phyloP scores from a whole-genome alignment of 2,888 invertebrate genomes.

The Marasmarcha lunaedactyla region DNA sequence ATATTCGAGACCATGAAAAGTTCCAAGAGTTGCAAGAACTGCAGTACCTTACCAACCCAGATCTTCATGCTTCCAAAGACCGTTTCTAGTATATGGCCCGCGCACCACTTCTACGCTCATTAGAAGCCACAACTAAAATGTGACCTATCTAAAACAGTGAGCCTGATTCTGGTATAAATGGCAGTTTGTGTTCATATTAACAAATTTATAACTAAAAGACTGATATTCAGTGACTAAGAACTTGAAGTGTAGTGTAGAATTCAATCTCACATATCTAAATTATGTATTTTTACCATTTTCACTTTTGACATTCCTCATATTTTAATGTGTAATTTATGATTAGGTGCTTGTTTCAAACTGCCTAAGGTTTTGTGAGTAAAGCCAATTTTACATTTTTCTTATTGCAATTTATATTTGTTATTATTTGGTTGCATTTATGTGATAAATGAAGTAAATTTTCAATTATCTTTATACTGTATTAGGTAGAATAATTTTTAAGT shows the following conservation, averaged over 20 bases:
- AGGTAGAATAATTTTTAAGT: too few species aligned
- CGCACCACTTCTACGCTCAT: conserved; percentile 60
- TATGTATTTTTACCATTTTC: not conserved
- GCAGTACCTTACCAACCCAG: conserved; percentile 85
- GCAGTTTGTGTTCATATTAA: conserved; percentile 28
- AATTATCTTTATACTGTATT: too few species aligned
- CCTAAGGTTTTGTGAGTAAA: not conserved
- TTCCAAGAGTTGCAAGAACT: conserved; percentile 92
- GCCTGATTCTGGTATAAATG: not conserved
- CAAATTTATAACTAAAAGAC: conserved; percentile 34
- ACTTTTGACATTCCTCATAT: not conserved
- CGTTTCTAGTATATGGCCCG: conserved; percentile 85
- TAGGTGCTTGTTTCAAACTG: not conserved
- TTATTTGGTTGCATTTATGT: too few species aligned
- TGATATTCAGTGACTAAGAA: conserved; percentile 32
- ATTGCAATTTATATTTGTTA: too few species aligned
- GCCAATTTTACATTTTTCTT: not conserved
- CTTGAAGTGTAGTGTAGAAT: conserved; percentile 1
- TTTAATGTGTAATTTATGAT: not conserved
- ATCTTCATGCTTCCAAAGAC: conserved; percentile 82
- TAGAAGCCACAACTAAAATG: conserved; percentile 63
- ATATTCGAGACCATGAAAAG: conserved; percentile 94
- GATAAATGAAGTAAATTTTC: too few species aligned
- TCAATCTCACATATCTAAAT: not conserved
- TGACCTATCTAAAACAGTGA: conserved; percentile 30